These are phyloP conservation scores for Scomber japonicus DNA, from an alignment of 2,113 vertebrate species.

Conservation along the genomic window DNA sequence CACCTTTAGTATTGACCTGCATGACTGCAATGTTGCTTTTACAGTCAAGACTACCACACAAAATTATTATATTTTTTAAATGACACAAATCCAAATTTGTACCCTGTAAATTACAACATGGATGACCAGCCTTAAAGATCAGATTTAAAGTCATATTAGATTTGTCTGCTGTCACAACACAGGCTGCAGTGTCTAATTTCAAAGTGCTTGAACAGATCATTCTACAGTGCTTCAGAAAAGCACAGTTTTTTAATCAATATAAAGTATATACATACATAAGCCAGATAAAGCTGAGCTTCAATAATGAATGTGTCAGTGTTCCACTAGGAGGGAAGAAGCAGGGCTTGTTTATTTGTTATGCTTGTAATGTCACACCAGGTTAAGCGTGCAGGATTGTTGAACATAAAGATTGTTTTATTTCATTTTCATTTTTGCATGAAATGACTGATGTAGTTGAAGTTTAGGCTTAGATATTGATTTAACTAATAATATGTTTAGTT, in stretches of 20 bases:
- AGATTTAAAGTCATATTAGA: conserved; percentile 31
- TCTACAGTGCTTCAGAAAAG: conserved; percentile 17
- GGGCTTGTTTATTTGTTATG: background rate
- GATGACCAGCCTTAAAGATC: conserved; percentile 22
- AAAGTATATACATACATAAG: background rate
- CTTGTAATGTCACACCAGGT: conserved; percentile 22
- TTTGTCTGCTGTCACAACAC: conserved; percentile 38
- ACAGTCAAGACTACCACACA: background rate
- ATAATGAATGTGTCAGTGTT: background rate
- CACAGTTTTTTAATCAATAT: conserved; percentile 8
- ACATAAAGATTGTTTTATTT: background rate
- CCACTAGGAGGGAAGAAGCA: background rate
- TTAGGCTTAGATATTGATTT: background rate
- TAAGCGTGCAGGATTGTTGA: background rate
- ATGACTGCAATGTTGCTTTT: background rate
- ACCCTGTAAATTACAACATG: conserved; percentile 16
- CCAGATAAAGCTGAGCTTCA: background rate
- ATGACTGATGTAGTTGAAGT: background rate
- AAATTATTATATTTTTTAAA: conserved; percentile 15
- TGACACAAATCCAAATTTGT: conserved; percentile 16
- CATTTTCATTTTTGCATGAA: background rate
- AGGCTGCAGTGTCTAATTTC: conserved; percentile 16
- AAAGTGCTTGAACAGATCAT: conserved; percentile 37
- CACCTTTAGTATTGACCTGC: too few relatives aligned
- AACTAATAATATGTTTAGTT: background rate